Evolutionary conservation across 2,888 invertebrate genomes (phyloP), one percentile per base, ranked within the genome.

Genomic region (Brachylomia viminalis): DNA sequence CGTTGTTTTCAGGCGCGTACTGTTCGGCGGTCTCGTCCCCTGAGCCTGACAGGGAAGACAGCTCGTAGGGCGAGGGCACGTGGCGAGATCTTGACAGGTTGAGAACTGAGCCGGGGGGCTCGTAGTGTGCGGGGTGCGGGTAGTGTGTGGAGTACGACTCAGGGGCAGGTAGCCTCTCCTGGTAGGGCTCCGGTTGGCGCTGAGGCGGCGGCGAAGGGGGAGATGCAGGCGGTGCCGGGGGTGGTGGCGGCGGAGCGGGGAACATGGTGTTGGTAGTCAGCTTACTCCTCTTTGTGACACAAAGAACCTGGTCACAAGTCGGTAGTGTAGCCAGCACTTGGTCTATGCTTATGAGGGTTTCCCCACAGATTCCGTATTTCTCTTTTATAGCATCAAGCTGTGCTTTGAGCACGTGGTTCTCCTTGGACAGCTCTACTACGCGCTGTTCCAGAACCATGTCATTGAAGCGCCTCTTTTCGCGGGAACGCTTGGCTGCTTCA

Each of bases 371-470:
- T 75, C 99, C 99, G 92, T 98, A 99, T 94, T 99, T 99, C 91
- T 99, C 99, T 90, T 99, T 98, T 85, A 99, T 98, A 33, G 99
- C 99, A 88, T 98, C 98, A 76, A 99, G 97, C 91, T 99, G 99
- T 7, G 99, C 98, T 93, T 99, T 98, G 3, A 99, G 97, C 66
- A 99, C 98, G 92, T 99, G 98, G 94, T 99, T 99, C 94, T 99
- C 99, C 94, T 99, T 98, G 85, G 99, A 99, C 74, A 99, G 97
- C 93, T 99, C 99, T 75, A 99, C 98, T 49, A 99, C 99, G 66
- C 99, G 97, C 89, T 99, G 98, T 92, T 99, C 99, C 80, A 99
- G 97, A 2, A 99, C 99, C 98, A 99, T 98, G 95, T 99, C 99
- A 93, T 99, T 99, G 96, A 99, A 98, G 66, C 99, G 98, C 61